A percentile compares a stretch with the other conserved stretches of the same genome.
Conservation (phyloP, 2,888 invertebrate genomes). For the Cataglyphis livida region DNA sequence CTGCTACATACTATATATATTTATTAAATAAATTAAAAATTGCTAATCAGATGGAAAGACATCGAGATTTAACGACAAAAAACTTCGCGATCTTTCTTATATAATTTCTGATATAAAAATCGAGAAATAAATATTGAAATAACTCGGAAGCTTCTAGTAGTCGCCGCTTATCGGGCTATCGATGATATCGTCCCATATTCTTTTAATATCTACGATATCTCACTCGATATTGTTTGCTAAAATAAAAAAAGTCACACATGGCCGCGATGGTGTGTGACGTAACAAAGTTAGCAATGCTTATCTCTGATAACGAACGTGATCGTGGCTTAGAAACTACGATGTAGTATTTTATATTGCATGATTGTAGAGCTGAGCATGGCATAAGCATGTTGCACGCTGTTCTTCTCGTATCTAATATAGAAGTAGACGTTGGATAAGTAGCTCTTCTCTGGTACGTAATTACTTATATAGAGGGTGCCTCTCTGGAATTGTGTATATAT, state of each 20-base stretch:
- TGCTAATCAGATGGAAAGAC: too few species aligned
- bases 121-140: conserved; percentile 1
- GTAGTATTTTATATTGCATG: conserved; percentile 46
- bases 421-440: conserved; percentile 50
- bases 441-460: conserved; percentile 12
- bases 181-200: conserved; percentile 5
- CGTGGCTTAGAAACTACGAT: conserved; percentile 56
- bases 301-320: conserved; percentile 64
- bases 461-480: conserved; percentile 38
- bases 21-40: conserved; percentile 22
- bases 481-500: conserved; percentile 31
- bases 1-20: neutral
- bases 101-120: neutral
- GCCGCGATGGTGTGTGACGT: neutral
- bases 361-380: conserved; percentile 56
- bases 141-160: neutral
- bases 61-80: neutral
- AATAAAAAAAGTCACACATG: neutral
- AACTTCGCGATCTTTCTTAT: neutral
- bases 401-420: conserved; percentile 31
- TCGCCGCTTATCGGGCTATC: neutral
- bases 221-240: conserved; percentile 21
- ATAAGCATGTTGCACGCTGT: conserved; percentile 67
- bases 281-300: conserved; percentile 40
- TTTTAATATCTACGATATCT: conserved; percentile 15